Conservation (phyloP, 1,140 invertebrate species). For the Drosophila watanabei region DNA sequence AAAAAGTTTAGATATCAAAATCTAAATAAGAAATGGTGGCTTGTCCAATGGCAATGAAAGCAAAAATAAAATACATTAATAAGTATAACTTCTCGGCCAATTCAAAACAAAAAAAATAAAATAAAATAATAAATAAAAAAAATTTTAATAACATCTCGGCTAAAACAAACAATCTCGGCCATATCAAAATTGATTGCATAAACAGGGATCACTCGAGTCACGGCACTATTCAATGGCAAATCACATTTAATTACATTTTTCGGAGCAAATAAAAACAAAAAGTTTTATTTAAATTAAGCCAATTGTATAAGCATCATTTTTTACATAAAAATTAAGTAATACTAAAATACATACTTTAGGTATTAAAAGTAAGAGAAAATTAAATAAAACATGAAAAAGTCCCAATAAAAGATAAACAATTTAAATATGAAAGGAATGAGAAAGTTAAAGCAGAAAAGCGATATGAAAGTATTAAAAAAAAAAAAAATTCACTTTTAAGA, state of each 20-base stretch:
- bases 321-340: constrained; percentile 55
- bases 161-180: constrained; percentile 58
- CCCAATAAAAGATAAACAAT: constrained; percentile 41
- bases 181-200: constrained; percentile 49
- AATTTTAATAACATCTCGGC: constrained; percentile 20
- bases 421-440: constrained; percentile 50
- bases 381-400: constrained; percentile 36
- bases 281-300: constrained; percentile 72
- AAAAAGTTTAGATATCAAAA: constrained; percentile 51
- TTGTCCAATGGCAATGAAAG: constrained; percentile 34
- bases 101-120: constrained; percentile 48
- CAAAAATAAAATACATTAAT: constrained; percentile 17
- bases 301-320: constrained; percentile 83
- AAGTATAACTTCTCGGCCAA: constrained; percentile 54
- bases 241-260: constrained; percentile 76
- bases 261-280: constrained; percentile 67
- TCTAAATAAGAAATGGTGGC: constrained; percentile 48
- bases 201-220: constrained; percentile 52
- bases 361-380: constrained; percentile 71
- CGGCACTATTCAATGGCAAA: constrained; percentile 55
- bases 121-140: too few relatives aligned
- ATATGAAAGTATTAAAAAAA: constrained; percentile 38
- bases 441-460: constrained; percentile 22
- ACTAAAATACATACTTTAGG: constrained; percentile 70
- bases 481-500: constrained; percentile 37